These are phyloP conservation scores for Oreotragus oreotragus DNA, from an alignment of 2,113 vertebrate species.

Conservation along the genomic window DNA sequence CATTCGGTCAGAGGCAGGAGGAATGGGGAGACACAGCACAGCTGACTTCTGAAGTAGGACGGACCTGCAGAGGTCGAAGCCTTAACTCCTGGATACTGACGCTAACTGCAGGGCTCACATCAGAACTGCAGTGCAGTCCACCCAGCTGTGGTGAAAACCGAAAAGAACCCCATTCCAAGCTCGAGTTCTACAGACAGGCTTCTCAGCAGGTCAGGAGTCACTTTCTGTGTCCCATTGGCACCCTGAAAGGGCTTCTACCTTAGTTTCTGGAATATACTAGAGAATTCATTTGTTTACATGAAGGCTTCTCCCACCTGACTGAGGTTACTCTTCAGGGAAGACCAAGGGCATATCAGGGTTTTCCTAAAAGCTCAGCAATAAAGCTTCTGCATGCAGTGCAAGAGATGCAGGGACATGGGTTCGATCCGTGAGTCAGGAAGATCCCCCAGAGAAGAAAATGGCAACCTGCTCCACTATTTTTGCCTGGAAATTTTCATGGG, in stretches of 20 bases:
- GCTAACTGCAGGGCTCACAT: background rate
- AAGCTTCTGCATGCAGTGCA: background rate
- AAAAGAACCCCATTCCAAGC: rapidly evolving
- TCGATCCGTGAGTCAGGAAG: background rate
- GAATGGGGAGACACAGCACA: background rate
- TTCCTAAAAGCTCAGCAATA: background rate
- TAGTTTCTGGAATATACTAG: background rate
- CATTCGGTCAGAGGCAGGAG: rapidly evolving
- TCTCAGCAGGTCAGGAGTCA: background rate
- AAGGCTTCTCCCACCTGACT: background rate
- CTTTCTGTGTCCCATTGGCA: too few species aligned
- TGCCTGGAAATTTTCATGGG: background rate
- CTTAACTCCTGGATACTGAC: background rate
- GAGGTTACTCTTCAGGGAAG: background rate
- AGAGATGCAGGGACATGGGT: background rate
- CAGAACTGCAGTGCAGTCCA: too few species aligned
- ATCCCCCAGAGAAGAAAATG: background rate
- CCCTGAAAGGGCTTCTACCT: background rate
- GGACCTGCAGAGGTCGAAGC: background rate
- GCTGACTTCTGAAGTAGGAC: background rate
- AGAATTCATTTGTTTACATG: background rate
- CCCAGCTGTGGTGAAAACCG: background rate
- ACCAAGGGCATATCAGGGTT: background rate
- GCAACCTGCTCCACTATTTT: background rate
- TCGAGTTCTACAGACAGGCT: rapidly evolving